phyloP scores from a whole-genome alignment of 1,140 invertebrate genomes.

The Chironomus striatipennis region DNA sequence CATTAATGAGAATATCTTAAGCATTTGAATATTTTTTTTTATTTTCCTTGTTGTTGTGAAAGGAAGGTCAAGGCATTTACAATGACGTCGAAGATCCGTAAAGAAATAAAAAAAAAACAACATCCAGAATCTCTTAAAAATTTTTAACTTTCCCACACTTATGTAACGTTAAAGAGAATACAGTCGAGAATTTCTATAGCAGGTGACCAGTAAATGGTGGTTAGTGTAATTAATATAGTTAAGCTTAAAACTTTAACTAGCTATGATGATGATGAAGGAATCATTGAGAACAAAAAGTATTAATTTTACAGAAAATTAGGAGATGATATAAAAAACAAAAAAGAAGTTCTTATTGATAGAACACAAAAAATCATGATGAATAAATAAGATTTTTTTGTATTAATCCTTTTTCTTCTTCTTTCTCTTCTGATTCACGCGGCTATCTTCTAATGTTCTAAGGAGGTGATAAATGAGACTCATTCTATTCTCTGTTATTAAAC shows the following conservation, averaged over 20 bases:
- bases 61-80: conserved; percentile 12
- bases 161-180: neutral
- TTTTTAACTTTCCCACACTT: neutral
- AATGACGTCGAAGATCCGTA: neutral
- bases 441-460: neutral
- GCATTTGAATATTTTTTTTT: neutral
- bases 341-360: conserved; percentile 1
- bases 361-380: neutral
- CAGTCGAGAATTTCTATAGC: neutral
- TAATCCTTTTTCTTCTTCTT: conserved; percentile 1
- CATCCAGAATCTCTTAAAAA: too few species aligned
- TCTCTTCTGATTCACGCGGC: neutral
- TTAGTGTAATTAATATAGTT: neutral
- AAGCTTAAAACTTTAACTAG: neutral
- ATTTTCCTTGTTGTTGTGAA: neutral
- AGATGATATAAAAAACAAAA: neutral
- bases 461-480: conserved; percentile 8
- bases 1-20: neutral
- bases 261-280: conserved; percentile 7
- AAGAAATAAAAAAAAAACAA: neutral
- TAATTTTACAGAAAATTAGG: conserved; percentile 4
- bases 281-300: neutral
- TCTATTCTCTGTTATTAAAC: conserved; percentile 9
- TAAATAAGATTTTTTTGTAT: conserved; percentile 1
- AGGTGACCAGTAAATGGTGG: conserved; percentile 11